Percentiles rank a stretch among this genome's conserved stretches.
phyloP scores from a whole-genome alignment of 1,140 invertebrate species.

The Aphaenogaster rudis region DNA sequence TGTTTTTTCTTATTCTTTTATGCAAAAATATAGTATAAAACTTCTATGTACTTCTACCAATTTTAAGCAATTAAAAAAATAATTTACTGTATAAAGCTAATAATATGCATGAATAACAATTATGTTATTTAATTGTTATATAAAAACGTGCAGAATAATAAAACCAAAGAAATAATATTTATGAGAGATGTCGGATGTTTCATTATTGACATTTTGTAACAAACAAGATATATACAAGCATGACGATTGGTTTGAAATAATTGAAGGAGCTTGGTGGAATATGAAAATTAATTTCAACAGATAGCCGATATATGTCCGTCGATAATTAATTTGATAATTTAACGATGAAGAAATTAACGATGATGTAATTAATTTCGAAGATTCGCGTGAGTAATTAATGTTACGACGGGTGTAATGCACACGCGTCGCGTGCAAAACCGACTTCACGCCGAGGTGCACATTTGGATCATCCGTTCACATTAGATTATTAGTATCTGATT shows the following conservation, averaged over 20 bases:
- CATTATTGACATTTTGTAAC: conserved; percentile 4
- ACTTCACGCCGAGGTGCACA: conserved; percentile 56
- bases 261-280: conserved; percentile 29
- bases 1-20: not conserved
- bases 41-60: not conserved
- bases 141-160: not conserved
- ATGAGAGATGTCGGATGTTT: not conserved
- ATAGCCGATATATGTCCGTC: conserved; percentile 16
- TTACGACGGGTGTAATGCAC: conserved; percentile 46
- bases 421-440: conserved; percentile 54
- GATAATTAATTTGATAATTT: conserved; percentile 63
- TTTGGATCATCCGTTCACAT: conserved; percentile 58
- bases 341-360: conserved; percentile 55
- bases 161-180: not conserved
- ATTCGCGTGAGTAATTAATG: conserved; percentile 62
- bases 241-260: conserved; percentile 35
- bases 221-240: not conserved
- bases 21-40: not conserved
- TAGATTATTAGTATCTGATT: conserved; percentile 64
- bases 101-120: not conserved
- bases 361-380: conserved; percentile 60
- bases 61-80: not conserved
- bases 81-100: not conserved
- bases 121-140: not conserved
- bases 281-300: conserved; percentile 53